These are phyloP conservation scores for Acronicta leporina DNA, from an alignment of 2,888 invertebrate genomes.

Conservation along the genomic window DNA sequence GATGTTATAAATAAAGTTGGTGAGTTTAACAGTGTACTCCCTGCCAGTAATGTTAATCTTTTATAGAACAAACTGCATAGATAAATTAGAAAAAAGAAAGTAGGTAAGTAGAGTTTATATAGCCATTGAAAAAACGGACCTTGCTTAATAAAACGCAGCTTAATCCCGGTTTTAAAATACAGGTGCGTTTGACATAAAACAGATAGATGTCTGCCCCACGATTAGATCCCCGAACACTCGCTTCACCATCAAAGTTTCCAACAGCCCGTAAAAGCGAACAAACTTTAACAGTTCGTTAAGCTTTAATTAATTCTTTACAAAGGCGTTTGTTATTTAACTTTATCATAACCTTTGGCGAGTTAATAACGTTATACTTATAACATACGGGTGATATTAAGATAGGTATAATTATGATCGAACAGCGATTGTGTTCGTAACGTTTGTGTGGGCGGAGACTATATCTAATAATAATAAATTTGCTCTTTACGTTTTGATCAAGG, in stretches of 20 bases:
- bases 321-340: constrained; percentile 30
- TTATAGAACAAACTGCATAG: too few species aligned
- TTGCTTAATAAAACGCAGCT: too few species aligned
- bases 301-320: constrained; percentile 50
- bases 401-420: constrained; percentile 33
- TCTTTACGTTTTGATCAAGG: constrained; percentile 82
- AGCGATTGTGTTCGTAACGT: background rate
- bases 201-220: constrained; percentile 28
- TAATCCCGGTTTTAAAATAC: background rate
- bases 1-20: background rate
- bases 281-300: constrained; percentile 45
- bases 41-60: too few species aligned
- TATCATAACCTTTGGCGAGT: constrained; percentile 38
- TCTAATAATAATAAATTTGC: constrained; percentile 65
- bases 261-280: constrained; percentile 39
- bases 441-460: constrained; percentile 8
- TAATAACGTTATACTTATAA: constrained; percentile 32
- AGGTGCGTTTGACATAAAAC: constrained; percentile 17
- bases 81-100: too few species aligned
- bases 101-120: too few species aligned
- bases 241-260: constrained; percentile 45
- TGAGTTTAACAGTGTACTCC: too few species aligned
- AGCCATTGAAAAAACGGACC: too few species aligned
- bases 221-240: constrained; percentile 35
- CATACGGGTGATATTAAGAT: constrained; percentile 10